A percentile compares a stretch with the other conserved stretches of the same genome.
Conservation (phyloP, 2,113 vertebrate genomes). For the Hypomesus transpacificus region DNA sequence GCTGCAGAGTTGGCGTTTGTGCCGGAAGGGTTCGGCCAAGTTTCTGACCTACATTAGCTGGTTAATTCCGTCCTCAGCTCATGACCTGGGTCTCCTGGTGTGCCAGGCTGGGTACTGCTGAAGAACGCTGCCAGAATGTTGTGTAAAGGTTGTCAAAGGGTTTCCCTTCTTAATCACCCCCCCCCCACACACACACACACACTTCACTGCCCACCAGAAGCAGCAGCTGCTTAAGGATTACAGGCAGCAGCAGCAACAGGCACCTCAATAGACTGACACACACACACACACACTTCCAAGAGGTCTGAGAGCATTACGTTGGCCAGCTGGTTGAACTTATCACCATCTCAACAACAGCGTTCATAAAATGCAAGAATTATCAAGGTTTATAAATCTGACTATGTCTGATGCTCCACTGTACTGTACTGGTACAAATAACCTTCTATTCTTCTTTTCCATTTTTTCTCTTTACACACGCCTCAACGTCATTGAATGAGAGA, state of each 20-base stretch:
- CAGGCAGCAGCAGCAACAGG: conserved; percentile 39
- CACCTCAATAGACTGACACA: conserved; percentile 42
- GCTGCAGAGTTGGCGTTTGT: conserved; percentile 3
- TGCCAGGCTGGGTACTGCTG: conserved; percentile 35
- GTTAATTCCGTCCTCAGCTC: conserved; percentile 31
- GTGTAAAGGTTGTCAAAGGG: conserved; percentile 38
- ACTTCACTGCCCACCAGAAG: conserved; percentile 35
- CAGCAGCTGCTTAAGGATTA: conserved; percentile 54
- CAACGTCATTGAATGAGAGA: conserved; percentile 41
- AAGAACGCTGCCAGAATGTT: conserved; percentile 29
- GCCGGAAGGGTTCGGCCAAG: background rate
- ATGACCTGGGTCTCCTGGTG: conserved; percentile 35
- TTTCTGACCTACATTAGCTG: conserved; percentile 44
- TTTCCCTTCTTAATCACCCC: conserved; percentile 51
- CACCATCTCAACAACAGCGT: background rate
- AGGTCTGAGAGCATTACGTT: background rate
- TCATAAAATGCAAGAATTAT: background rate
- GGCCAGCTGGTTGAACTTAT: conserved; percentile 2
- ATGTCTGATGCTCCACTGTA: background rate
- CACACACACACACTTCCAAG: background rate
- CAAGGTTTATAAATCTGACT: conserved; percentile 2
- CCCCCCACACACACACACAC: background rate
- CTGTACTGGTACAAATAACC: background rate
- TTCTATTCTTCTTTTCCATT: background rate
- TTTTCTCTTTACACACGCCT: conserved; percentile 14